phyloP scores from a whole-genome alignment of 64 coral and sea anemone genomes.

The Montipora efflorescens region DNA sequence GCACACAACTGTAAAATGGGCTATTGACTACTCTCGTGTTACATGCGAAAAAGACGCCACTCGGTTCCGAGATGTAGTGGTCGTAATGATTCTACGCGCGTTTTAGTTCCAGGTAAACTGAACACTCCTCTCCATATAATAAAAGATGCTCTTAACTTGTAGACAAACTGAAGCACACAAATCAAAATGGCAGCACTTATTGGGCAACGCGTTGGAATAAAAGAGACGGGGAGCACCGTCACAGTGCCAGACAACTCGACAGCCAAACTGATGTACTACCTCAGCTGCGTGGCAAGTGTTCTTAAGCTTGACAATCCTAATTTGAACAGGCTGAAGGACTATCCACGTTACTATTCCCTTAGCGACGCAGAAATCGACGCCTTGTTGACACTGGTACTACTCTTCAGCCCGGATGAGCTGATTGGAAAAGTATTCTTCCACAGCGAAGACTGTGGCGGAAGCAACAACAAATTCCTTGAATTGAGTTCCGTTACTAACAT shows the following conservation, averaged over 20 bases:
- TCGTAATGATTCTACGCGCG: too few species aligned
- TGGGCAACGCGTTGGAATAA: background rate
- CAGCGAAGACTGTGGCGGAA: too few species aligned
- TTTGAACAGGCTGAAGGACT: background rate
- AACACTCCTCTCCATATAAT: too few species aligned
- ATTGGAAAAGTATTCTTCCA: background rate
- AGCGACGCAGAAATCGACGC: background rate
- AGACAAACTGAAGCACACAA: too few species aligned
- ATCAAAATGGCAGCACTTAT: background rate
- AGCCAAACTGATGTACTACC: background rate
- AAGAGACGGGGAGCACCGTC: background rate
- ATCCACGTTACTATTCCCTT: background rate
- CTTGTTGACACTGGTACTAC: background rate
- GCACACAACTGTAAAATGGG: too few species aligned
- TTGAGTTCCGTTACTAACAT: background rate
- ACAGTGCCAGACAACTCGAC: background rate
- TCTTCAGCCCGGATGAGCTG: constrained; percentile 26
- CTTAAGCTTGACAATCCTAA: background rate
- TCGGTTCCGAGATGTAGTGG: too few species aligned
- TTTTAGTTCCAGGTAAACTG: too few species aligned
- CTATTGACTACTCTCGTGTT: too few species aligned
- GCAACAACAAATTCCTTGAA: too few species aligned
- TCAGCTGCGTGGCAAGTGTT: background rate
- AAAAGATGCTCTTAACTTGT: too few species aligned
- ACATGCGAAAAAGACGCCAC: too few species aligned